phyloP scores from a whole-genome alignment of 2,888 invertebrate genomes.

The Eucera pruinosa region DNA sequence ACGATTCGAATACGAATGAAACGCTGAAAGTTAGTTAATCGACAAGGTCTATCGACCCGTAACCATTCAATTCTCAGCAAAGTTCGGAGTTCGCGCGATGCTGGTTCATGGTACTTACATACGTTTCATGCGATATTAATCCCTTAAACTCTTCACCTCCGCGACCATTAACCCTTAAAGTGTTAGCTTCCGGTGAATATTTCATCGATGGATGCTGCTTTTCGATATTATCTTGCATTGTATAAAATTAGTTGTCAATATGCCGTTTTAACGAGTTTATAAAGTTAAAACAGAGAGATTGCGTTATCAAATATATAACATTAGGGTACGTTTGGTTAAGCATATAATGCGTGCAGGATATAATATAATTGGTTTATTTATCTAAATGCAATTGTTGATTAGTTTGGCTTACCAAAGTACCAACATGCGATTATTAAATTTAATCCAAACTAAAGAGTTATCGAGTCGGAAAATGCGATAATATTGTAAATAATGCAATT shows the following conservation, averaged over 20 bases:
- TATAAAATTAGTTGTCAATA: not conserved
- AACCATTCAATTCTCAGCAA: not conserved
- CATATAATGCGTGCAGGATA: no score
- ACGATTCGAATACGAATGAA: not conserved
- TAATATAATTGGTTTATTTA: no score
- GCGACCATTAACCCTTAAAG: not conserved
- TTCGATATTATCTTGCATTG: not conserved
- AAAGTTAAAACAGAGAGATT: not conserved
- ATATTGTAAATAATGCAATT: no score
- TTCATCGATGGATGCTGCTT: not conserved
- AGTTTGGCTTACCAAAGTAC: no score
- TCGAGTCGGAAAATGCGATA: no score
- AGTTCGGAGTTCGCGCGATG: not conserved
- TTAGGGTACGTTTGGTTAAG: no score
- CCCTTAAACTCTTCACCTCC: no score
- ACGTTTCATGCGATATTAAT: conserved; percentile 12
- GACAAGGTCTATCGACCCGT: no score
- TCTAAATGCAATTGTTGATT: no score
- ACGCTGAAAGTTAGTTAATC: not conserved
- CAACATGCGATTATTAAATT: no score
- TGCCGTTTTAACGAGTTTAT: not conserved
- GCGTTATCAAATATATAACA: no score
- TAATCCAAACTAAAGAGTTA: no score
- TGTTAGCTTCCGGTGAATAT: not conserved
- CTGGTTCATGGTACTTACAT: not conserved